A percentile compares a stretch with the other conserved stretches of the same genome.
phyloP scores from a whole-genome alignment of 2,888 invertebrate species.

The Drosophila sordidula region DNA sequence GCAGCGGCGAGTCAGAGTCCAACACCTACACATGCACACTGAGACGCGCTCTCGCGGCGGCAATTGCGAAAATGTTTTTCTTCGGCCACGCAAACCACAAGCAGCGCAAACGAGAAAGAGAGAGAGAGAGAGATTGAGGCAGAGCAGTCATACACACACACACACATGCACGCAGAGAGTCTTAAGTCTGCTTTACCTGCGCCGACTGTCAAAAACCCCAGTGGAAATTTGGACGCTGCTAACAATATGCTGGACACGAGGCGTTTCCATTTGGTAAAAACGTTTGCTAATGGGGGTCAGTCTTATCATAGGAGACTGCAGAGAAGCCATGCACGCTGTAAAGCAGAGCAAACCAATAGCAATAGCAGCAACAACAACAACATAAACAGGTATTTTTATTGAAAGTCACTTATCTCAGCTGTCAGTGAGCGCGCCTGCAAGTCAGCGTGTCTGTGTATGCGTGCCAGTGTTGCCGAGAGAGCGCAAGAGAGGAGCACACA shows the following conservation, averaged over 20 bases:
- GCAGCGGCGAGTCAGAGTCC: constrained; percentile 47
- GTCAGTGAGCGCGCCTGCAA: constrained; percentile 54
- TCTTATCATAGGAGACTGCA: constrained; percentile 55
- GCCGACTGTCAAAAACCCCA: constrained; percentile 51
- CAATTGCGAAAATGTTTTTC: constrained; percentile 59
- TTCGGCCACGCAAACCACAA: constrained; percentile 48
- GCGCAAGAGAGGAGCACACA: constrained; percentile 26
- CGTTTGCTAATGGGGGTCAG: constrained; percentile 68
- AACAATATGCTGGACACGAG: constrained; percentile 45
- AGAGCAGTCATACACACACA: constrained; percentile 18
- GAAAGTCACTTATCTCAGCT: constrained; percentile 73
- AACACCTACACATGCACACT: constrained; percentile 47
- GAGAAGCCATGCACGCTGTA: constrained; percentile 21
- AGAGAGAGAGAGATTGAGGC: constrained; percentile 7
- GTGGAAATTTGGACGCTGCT: constrained; percentile 56
- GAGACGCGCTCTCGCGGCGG: constrained; percentile 39
- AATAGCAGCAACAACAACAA: constrained; percentile 34
- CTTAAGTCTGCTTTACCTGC: constrained; percentile 63
- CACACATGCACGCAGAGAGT: constrained; percentile 26
- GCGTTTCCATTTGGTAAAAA: constrained; percentile 51
- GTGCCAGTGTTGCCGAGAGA: constrained; percentile 24
- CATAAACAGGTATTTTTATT: constrained; percentile 72
- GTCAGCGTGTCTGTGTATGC: constrained; percentile 24
- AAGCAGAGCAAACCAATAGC: constrained; percentile 50
- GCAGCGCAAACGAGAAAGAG: constrained; percentile 13